Conservation (phyloP, 1,140 invertebrate species). For the Hypothenemus hampei region DNA sequence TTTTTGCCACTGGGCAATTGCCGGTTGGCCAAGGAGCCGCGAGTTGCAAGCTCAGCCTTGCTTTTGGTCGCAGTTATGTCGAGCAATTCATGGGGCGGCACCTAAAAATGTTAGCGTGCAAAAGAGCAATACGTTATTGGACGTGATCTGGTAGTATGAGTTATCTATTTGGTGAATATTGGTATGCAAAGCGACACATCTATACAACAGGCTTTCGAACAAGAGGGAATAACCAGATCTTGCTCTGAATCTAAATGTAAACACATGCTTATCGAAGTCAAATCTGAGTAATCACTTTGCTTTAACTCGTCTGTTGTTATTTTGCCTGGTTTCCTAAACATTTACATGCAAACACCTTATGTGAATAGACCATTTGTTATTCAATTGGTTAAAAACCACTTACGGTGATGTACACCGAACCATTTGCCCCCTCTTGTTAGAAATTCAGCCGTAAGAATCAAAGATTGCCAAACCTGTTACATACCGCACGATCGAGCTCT, state of each 20-base stretch:
- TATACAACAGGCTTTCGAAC: constrained; percentile 15
- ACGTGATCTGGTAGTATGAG: too few relatives aligned
- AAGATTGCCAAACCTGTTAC: constrained; percentile 29
- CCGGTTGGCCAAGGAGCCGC: constrained; percentile 56
- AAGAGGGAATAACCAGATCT: too few relatives aligned
- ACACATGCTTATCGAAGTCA: too few relatives aligned
- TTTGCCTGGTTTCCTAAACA: too few relatives aligned
- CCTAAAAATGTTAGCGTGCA: constrained; percentile 11
- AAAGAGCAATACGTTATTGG: too few relatives aligned
- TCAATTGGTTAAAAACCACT: too few relatives aligned
- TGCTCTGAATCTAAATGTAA: too few relatives aligned
- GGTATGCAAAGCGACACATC: constrained; percentile 2
- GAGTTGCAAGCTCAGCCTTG: constrained; percentile 79
- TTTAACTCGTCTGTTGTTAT: too few relatives aligned
- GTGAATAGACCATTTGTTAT: too few relatives aligned
- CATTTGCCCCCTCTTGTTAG: constrained; percentile 22
- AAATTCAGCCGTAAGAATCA: constrained; percentile 24
- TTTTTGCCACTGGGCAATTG: constrained; percentile 50
- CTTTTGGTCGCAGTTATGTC: constrained; percentile 83
- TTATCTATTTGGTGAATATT: too few relatives aligned
- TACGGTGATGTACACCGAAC: constrained; percentile 14
- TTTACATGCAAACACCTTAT: too few relatives aligned
- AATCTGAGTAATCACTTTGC: too few relatives aligned
- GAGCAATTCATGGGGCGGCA: constrained; percentile 77
- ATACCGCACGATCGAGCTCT: constrained; percentile 72